Evolutionary conservation across 2,888 invertebrate genomes (phyloP), one percentile per base, ranked within the genome.

Genomic region (Stenoptilia bipunctidactyla): DNA sequence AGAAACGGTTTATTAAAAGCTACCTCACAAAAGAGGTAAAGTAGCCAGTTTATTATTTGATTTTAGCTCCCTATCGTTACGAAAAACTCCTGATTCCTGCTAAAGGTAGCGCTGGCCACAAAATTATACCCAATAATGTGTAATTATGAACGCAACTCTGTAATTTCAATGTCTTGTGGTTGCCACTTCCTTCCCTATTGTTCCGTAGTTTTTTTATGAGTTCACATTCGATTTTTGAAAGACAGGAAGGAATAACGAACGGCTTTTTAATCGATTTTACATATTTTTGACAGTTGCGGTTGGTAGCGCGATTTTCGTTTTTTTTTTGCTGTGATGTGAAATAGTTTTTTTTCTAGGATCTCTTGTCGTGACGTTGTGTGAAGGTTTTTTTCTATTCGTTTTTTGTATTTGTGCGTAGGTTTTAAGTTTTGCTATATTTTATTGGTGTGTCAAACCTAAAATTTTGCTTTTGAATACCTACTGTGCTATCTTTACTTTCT

Each of bases 231-330:
- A 45, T 44, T 50, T 53, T 55, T 53, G 54, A 50, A 53, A 57
- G 58, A 55, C 67, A 64, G 66, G 65, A 66, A 63, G 58, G 61
- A 49, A 47, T 55, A 55, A 51, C 52, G 50, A 51, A 51, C 55
- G 51, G n/a, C 9, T 9, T 30, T 30, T 30, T 55, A 82, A 82
- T 82, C 82, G 75, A 82, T 80, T 82, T 69, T 20, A 50, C 51
- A 68, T 66, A 61, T 72, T 72, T 50, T 73, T 74, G 79, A 77
- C 79, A 76, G 76, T 69, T 80, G 80, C 61, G 80, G 80, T 80
- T 61, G 59, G 54, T 50, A n/a, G 52, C 51, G 56, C 69, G 58
- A 62, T 63, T 66, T 67, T 66, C 61, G 58, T 47, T 49, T 42
- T 47, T 52, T 56, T 54, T 48, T 49, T 41, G n/a, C n/a, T n/a